Percentiles rank a stretch among this genome's conserved stretches.
Conservation (phyloP, 2,888 invertebrate genomes). For the Unio delphinus region DNA sequence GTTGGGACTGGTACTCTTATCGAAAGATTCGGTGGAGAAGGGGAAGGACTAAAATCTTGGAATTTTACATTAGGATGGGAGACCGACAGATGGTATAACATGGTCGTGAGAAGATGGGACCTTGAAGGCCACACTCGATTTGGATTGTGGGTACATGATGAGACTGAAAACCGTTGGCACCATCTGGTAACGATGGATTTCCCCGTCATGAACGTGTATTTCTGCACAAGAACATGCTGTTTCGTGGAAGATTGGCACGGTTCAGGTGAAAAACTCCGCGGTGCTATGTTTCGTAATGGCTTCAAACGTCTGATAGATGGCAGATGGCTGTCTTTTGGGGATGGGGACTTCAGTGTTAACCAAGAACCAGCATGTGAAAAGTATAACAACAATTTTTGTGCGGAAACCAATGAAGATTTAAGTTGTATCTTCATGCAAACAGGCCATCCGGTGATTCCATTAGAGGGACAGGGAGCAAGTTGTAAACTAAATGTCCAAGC, state of each 20-base stretch:
- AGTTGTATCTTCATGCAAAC: conserved; percentile 28
- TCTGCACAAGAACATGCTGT: conserved; percentile 31
- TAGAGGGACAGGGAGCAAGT: conserved; percentile 20
- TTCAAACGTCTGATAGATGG: conserved; percentile 32
- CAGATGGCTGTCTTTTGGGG: conserved; percentile 38
- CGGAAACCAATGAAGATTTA: conserved; percentile 21
- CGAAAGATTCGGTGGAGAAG: conserved; percentile 47
- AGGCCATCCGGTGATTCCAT: conserved; percentile 44
- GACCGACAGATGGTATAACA: conserved; percentile 45
- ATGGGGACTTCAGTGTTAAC: conserved; percentile 36
- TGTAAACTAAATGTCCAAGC: conserved; percentile 7
- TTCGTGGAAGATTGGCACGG: conserved; percentile 53
- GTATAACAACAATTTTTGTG: conserved; percentile 33
- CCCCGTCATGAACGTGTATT: conserved; percentile 36
- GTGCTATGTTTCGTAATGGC: conserved; percentile 36
- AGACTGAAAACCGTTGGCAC: conserved; percentile 33
- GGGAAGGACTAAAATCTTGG: conserved; percentile 48
- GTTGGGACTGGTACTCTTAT: conserved; percentile 40
- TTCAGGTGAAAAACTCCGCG: conserved; percentile 32
- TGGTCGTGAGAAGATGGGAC: conserved; percentile 46
- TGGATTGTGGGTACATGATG: conserved; percentile 49
- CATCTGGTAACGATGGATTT: conserved; percentile 47
- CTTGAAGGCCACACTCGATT: conserved; percentile 32
- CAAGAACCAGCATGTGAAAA: conserved; percentile 24
- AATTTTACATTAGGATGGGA: conserved; percentile 50